Evolutionary conservation across 2,113 vertebrate species (phyloP), one percentile per base, ranked within the genome.

Genomic region (Sminthopsis crassicaudata): DNA sequence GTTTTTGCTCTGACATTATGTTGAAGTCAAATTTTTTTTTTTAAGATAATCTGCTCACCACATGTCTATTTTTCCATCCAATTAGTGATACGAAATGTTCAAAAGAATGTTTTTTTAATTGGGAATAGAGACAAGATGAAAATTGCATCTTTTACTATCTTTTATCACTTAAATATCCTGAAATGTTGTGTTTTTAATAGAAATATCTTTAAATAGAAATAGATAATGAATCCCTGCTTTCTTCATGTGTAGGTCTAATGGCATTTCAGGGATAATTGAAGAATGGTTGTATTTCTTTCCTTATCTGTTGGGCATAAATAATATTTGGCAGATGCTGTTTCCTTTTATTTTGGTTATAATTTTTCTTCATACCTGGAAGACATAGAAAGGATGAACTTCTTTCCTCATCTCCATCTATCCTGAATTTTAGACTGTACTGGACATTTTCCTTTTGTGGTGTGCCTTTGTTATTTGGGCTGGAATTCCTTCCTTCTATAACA

Each of bases 61-160:
- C 93, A 91, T 26, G 24, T 3, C 55, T n/a, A 8, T 94, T 95
- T 76, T 91, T 53, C 48, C 36, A 57, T 76, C 94, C 95, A 96
- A 96, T 97, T 97, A 97, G 95, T 94, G 92, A 91, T 94, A 94
- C 88, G 90, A 93, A 95, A 97, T 95, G 88, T 96, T 88, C 84
- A 89, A 46, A 90, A 95, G 92, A 95, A 48, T 94, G 94, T 92
- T 42, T 55, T 52, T 94, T 96, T 97, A 97, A 97, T 97, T 95
- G 91, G 92, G 53, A 36, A 46, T 42, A 92, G 91, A 91, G 46
- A 95, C 93, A 94, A 0, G 0, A 92, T 94, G 91, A 92, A 52
- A 12, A 57, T 0, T 11, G 25, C 92, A 30, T 94, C 53, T 96
- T 19, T 3, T 89, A 19, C 88, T 93, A 92, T 53, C 50, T 90